Evolutionary conservation across 2,888 invertebrate genomes (phyloP).

Genomic region (Lithophane semibrunnea): DNA sequence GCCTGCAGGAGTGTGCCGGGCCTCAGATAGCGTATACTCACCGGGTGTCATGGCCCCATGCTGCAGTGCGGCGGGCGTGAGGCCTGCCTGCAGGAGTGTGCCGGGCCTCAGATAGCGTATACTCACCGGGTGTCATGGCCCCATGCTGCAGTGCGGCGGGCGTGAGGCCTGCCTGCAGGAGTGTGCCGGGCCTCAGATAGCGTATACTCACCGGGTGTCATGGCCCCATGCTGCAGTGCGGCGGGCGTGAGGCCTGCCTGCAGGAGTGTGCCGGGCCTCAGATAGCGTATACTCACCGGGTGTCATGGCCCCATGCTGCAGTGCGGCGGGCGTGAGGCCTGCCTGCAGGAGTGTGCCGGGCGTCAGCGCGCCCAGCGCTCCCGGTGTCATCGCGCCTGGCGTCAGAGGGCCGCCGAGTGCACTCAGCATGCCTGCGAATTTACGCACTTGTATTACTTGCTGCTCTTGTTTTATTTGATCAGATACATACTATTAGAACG

Average conservation of each 20-base stretch:
- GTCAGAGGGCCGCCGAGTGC: slow-evolving; percentile 78
- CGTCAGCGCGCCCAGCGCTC: slow-evolving; percentile 73
- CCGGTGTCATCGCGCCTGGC: slow-evolving; percentile 80
- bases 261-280: slow-evolving; percentile 70
- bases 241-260: slow-evolving; percentile 83
- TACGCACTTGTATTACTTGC: not conserved
- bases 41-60: too few species aligned
- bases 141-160: too few species aligned
- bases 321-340: slow-evolving; percentile 79
- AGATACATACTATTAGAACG: not conserved
- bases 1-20: too few species aligned
- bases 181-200: too few species aligned
- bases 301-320: slow-evolving; percentile 82
- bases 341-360: slow-evolving; percentile 77
- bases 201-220: slow-evolving; percentile 70
- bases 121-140: too few species aligned
- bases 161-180: too few species aligned
- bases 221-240: slow-evolving; percentile 79
- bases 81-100: too few species aligned
- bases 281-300: slow-evolving; percentile 63
- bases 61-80: slow-evolving; percentile 22
- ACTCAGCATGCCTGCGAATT: slow-evolving; percentile 72
- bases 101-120: too few species aligned
- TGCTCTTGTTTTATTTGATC: not conserved
- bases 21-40: too few species aligned